Evolutionary conservation across 2,797 vertebrate genomes (phyloP).

Genomic region (Lagocephalus sceleratus): DNA sequence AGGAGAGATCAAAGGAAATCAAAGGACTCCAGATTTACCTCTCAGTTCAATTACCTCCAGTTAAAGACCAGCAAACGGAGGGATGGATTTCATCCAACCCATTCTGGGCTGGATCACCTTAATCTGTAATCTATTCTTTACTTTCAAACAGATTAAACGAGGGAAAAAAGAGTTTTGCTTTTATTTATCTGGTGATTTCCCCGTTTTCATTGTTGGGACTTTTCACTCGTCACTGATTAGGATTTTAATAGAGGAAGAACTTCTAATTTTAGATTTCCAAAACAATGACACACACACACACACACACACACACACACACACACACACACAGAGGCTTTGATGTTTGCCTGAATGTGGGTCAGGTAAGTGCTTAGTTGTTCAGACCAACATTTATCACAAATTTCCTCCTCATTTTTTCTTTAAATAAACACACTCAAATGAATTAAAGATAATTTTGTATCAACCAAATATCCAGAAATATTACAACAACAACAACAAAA

Average conservation of each 20-base stretch:
- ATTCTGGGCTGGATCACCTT: too few species aligned
- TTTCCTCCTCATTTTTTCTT: background rate
- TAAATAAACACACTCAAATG: too few species aligned
- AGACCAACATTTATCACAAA: background rate
- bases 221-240: constrained; percentile 22
- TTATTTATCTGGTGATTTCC: background rate
- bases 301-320: background rate
- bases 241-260: constrained; percentile 14
- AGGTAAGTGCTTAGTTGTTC: constrained; percentile 23
- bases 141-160: too few species aligned
- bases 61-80: background rate
- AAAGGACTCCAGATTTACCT: background rate
- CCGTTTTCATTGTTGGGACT: background rate
- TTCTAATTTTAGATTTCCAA: constrained; percentile 27
- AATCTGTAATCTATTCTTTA: too few species aligned
- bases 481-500: too few species aligned
- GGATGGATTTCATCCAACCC: background rate
- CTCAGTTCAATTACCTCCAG: background rate
- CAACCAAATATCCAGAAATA: too few species aligned
- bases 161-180: too few species aligned
- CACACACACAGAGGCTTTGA: constrained; percentile 21
- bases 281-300: constrained; percentile 20
- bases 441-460: too few species aligned
- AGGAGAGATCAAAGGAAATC: background rate
- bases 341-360: constrained; percentile 39